Base-by-base conservation (phyloP, 1,140 invertebrate species). In the Zaprionus camerounensis region DNA sequence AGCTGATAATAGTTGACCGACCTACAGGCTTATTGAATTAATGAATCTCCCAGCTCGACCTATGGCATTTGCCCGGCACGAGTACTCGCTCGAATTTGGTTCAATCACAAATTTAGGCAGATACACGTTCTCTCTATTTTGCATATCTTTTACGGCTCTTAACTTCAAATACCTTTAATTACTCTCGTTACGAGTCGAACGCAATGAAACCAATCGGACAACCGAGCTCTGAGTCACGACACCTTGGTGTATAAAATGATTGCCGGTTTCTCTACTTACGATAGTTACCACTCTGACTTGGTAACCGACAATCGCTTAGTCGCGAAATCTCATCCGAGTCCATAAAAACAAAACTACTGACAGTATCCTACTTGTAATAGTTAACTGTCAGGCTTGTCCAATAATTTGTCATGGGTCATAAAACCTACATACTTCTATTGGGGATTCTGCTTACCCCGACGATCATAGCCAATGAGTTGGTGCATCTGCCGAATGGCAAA, bases 401-500 rank as follows among this genome's bases (percentile, higher is more conserved):
- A 2, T 3, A 2, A 11, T 0, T 20, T 9, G 9, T 24, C 20
- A 51, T 51, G 46, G 46, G 4, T 6, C 11, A 5, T 1, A 51
- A 12, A 5, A 24, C 20, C 20, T 5, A 3, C 46, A 13, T 51
- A 24, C 7, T 46, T 17, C 15, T 9, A 3, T 46, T 17, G n/a
- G n/a, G 41, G 2, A 44, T 17, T 1, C 41, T 44, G 2, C 7
- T 44, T 2, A 17, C n/a, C 6, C 41, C 41, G 0, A 9, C 41
- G 17, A 46, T 51, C 11, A 11, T 51, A 5, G 46, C 46, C 20
- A 24, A 24, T 51, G 9, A 56, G 3, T 58, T 83, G 13, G 67
- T 83, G 26, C 36, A 85, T 69, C 63, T 86, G 22, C 78, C 76
- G 1, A 76, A 93, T 85, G 93, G 92, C 5, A 81, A 82, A 56